Base-by-base conservation (phyloP, 2,113 vertebrate genomes). In the Cnemophilus loriae region DNA sequence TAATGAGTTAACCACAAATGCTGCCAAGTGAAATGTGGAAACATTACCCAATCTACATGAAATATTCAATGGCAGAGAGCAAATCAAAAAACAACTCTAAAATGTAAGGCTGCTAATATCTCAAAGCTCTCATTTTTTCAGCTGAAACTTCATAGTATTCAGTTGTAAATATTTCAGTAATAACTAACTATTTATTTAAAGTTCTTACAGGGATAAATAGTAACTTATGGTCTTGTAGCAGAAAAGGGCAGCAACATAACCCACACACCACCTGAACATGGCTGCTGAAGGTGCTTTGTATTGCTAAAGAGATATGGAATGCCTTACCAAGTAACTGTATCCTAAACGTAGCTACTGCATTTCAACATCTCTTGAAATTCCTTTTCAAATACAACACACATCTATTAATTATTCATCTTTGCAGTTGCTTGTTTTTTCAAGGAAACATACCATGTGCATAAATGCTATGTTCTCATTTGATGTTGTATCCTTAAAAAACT, bases 371-470 rank as follows among this genome's bases (percentile, higher is more conserved):
- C 90, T 96, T 88, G 57, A 89, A 93, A 94, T 95, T 79, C 94
- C 70, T 95, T 96, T 96, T 39, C 56, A 39, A 93, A 64, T 84
- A 93, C 44, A 96, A 92, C 61, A 83, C 28, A 60, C 39, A 67
- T 42, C 37, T 61, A 71, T 57, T 61, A 41, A 91, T 68, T 80
- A 52, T 16, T 94, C 49, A 95, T 87, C 94, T 96, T 91, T 86
- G 82, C 47, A 67, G 68, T 86, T 61, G 49, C 19, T 70, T 97
- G 96, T 94, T 91, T 81, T 95, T 17, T 3, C 93, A 97, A 96
- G 84, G 96, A 91, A 97, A 95, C 39, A 78, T 53, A 84, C 70
- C 81, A 65, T 52, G 67, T 92, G 91, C 73, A 92, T 89, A 97
- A 97, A 94, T 80, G 93, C 87, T 89, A 75, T 46, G 42, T 63